Evolutionary conservation across 92 coral and sea anemone species (phyloP).

Genomic region (Metridium senile): DNA sequence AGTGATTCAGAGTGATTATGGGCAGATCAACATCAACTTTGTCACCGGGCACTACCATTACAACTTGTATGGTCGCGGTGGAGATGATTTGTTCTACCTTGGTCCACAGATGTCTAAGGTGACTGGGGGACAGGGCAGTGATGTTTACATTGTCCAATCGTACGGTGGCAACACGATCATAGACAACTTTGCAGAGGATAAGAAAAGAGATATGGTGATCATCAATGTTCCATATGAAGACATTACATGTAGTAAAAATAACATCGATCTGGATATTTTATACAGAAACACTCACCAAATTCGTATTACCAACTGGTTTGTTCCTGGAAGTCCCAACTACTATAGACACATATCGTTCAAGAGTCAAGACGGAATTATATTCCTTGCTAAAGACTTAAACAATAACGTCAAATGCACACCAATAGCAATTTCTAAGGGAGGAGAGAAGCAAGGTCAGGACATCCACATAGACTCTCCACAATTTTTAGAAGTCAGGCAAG

Average conservation of each 20-base stretch:
- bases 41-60: slow-evolving; percentile 53
- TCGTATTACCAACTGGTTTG: slow-evolving; percentile 62
- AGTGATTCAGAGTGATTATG: neutral
- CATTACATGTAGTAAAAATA: slow-evolving; percentile 37
- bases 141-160: slow-evolving; percentile 47
- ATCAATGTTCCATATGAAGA: slow-evolving; percentile 36
- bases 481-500: slow-evolving; percentile 38
- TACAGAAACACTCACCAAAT: slow-evolving; percentile 47
- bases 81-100: slow-evolving; percentile 56
- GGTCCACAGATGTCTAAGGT: slow-evolving; percentile 54
- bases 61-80: slow-evolving; percentile 63
- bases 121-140: slow-evolving; percentile 53
- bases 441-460: slow-evolving; percentile 7
- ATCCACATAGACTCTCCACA: neutral
- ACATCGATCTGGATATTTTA: slow-evolving; percentile 32
- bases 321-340: slow-evolving; percentile 30
- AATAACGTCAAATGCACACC: slow-evolving; percentile 31
- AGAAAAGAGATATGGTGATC: slow-evolving; percentile 40
- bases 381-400: slow-evolving; percentile 25
- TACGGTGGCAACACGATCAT: slow-evolving; percentile 58
- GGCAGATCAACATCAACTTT: slow-evolving; percentile 14
- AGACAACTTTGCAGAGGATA: slow-evolving; percentile 65
- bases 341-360: slow-evolving; percentile 60
- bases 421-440: slow-evolving; percentile 36
- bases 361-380: slow-evolving; percentile 54